Percentiles rank a stretch among this genome's conserved stretches.
phyloP scores from a whole-genome alignment of 2,888 invertebrate species.

The Metallyticus violacea region DNA sequence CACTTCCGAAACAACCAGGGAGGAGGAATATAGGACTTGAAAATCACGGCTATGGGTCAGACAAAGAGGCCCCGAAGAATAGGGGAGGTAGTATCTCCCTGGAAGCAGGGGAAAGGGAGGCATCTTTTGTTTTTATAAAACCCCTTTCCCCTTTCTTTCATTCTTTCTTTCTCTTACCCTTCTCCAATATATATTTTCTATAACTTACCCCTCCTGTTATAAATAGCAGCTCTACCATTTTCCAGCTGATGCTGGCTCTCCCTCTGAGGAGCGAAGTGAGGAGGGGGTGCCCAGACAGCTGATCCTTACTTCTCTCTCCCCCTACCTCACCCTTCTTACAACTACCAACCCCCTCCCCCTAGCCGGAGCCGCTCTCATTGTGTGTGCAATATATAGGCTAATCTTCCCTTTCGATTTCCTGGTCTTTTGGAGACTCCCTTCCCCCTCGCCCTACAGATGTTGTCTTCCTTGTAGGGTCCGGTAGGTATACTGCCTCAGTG shows the following conservation, averaged over 20 bases:
- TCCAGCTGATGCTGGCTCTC: neutral
- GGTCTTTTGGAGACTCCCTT: neutral
- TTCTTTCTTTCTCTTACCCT: neutral
- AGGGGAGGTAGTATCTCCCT: neutral
- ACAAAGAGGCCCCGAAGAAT: neutral
- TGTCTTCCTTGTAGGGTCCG: neutral
- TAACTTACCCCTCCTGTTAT: neutral
- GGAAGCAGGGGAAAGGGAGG: neutral
- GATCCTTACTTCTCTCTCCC: neutral
- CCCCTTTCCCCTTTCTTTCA: neutral
- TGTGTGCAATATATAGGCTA: slow-evolving; percentile 1
- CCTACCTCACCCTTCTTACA: neutral
- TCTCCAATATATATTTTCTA: neutral
- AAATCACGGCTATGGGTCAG: neutral
- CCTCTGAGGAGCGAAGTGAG: too few species aligned
- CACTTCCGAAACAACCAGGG: neutral
- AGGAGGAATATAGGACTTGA: too few species aligned
- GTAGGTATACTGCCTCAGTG: neutral
- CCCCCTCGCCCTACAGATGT: too few species aligned
- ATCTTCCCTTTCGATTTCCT: slow-evolving; percentile 7
- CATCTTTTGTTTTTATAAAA: neutral
- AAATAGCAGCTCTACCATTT: neutral
- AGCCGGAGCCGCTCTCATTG: neutral
- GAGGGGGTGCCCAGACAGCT: neutral
- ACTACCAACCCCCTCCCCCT: neutral